Evolutionary conservation across 2,797 vertebrate genomes (phyloP).

Genomic region (Cirrhinus mrigala): DNA sequence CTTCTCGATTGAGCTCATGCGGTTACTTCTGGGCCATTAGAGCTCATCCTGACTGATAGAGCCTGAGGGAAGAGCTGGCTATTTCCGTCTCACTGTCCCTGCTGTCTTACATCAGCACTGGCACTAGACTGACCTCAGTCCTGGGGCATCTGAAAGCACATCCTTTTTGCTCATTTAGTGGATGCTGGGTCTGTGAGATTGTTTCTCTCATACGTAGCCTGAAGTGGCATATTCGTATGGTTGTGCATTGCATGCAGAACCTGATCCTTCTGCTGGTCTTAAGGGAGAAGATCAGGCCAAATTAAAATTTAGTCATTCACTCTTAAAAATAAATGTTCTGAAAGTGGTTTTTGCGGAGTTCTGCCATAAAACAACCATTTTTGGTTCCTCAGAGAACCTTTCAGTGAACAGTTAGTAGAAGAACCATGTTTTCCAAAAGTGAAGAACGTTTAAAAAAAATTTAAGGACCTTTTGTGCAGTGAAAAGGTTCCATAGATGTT

Average conservation of each 20-base stretch:
- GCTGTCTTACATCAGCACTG: constrained; percentile 56
- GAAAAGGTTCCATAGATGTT: background rate
- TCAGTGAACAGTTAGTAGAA: background rate
- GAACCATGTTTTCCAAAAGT: too few relatives aligned
- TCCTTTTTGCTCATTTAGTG: constrained; percentile 39
- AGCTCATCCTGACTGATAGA: constrained; percentile 55
- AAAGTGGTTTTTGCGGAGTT: background rate
- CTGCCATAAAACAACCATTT: background rate
- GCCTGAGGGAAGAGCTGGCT: constrained; percentile 59
- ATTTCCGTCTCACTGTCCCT: constrained; percentile 62
- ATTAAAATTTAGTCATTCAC: background rate
- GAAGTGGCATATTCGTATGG: background rate
- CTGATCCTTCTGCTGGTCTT: background rate
- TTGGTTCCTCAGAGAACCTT: background rate
- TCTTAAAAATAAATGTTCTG: background rate
- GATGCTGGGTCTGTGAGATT: constrained; percentile 12
- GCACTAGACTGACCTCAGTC: constrained; percentile 57
- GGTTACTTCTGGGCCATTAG: constrained; percentile 69
- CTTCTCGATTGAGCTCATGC: constrained; percentile 56
- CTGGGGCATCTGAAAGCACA: constrained; percentile 51
- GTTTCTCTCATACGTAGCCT: background rate
- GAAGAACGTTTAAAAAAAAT: background rate
- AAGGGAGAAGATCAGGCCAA: background rate
- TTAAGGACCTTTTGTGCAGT: background rate
- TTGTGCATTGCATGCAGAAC: background rate